Evolutionary conservation across 2,113 vertebrate genomes (phyloP), one percentile per base, ranked within the genome.

Genomic region (Alaudala cheleensis): DNA sequence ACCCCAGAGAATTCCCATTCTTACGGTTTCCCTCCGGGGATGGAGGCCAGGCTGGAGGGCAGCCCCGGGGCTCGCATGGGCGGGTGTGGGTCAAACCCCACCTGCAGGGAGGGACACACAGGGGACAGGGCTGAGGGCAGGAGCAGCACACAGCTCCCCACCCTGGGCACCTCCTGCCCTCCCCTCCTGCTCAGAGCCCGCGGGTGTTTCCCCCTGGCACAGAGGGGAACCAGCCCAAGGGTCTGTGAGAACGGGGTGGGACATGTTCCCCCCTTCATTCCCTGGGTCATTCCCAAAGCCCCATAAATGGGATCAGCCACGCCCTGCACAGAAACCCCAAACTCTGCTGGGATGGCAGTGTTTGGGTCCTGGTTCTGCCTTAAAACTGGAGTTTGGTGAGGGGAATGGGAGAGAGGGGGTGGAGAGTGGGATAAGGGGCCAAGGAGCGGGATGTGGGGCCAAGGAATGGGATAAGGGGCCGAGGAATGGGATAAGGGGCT

Each of bases 11-110:
- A 39, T 4, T 11, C 6, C 50, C 9, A 31, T 66, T 15, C 99
- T 98, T 97, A 99, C 99, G 99, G 99, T 95, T 99, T 99, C 86
- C 99, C 99, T 29, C 99, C 99, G 4, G 99, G 99, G 93, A 99
- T 99, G 90, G 99, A 99, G 0, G 99, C 98, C 51, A 99, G 98
- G 96, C 98, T 98, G 6, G 98, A 98, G 61, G 99, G 98, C 76
- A 99, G 98, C 34, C 99, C 99, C 0, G 99, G 98, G 74, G 98
- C 98, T 96, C 99, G 97, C 99, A 99, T 99, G 6, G 99, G 98
- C 0, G 98, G 98, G 71, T 99, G 99, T 3, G 99, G 99, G 95
- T 99, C 99, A 33, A 99, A 99, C 6, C 99, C 99, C 9, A 99
- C 98, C 99, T 99, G 96, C 3, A 73, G 62, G 80, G 86, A 94